Conservation (phyloP, 2,113 vertebrate genomes). For the Bujurquina vittata region DNA sequence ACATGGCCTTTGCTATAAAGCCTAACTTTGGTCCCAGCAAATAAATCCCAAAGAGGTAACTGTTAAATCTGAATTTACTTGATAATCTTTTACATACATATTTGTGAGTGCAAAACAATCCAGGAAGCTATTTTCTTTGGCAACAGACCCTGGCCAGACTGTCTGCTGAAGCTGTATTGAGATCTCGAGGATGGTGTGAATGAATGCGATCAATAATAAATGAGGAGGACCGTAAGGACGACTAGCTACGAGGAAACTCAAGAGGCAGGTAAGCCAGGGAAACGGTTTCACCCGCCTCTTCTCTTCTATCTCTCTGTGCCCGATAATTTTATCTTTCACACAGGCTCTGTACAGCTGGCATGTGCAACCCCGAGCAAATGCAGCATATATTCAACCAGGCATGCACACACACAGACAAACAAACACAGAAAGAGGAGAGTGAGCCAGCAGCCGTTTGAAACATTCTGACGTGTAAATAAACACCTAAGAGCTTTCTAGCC, state of each 20-base stretch:
- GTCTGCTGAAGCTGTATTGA: constrained; percentile 66
- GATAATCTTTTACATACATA: not conserved
- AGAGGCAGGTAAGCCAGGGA: constrained; percentile 51
- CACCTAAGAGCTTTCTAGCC: constrained; percentile 41
- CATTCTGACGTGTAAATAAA: constrained; percentile 68
- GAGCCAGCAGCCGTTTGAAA: constrained; percentile 47
- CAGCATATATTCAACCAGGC: constrained; percentile 15
- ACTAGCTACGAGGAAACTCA: constrained; percentile 75
- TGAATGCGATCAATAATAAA: constrained; percentile 84
- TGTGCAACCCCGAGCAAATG: constrained; percentile 41
- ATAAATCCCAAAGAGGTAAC: not conserved
- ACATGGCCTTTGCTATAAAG: not conserved
- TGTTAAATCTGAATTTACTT: not conserved
- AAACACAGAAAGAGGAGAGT: not conserved
- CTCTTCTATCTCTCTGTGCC: not conserved
- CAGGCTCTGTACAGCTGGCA: constrained; percentile 24
- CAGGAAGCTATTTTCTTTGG: constrained; percentile 19
- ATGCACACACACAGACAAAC: constrained; percentile 13
- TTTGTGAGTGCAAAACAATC: not conserved
- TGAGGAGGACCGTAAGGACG: constrained; percentile 78
- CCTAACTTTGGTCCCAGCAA: not conserved
- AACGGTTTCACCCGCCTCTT: constrained; percentile 10
- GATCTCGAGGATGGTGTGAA: constrained; percentile 73
- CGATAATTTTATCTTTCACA: constrained; percentile 35
- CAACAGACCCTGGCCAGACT: constrained; percentile 4